Base-by-base conservation (phyloP, 2,888 invertebrate species). In the Alsophila aescularia region DNA sequence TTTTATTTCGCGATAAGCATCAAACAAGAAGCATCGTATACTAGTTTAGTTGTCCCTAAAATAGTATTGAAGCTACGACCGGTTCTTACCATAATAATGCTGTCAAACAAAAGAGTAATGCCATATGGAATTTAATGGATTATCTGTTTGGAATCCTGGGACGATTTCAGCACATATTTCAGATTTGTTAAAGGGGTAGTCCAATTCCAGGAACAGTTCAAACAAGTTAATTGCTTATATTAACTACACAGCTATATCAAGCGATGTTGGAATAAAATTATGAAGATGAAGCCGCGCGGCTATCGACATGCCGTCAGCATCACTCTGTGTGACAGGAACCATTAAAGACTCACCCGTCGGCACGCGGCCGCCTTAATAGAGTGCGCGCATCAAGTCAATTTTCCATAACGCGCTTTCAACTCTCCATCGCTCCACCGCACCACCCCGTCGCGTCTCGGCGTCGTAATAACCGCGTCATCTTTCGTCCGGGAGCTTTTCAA, bases 381-480 rank as follows among this genome's bases (percentile, higher is more conserved):
- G n/a, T n/a, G n/a, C n/a, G n/a, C n/a, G n/a, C n/a, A n/a, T n/a
- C n/a, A n/a, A n/a, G n/a, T n/a, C n/a, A n/a, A n/a, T n/a, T n/a
- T n/a, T n/a, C n/a, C n/a, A n/a, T n/a, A n/a, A n/a, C n/a, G n/a
- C n/a, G n/a, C n/a, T n/a, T n/a, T n/a, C 64, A 71, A 64, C 68
- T 63, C 62, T 43, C 52, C 37, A 42, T 41, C 37, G 45, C 18
- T 36, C n/a, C 41, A 27, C 41, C 41, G 16, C 36, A 36, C 36
- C 51, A 40, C 29, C 44, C 24, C 32, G 27, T 31, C 64, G 50
- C 52, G 51, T 59, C 60, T 52, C 51, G 52, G 59, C 60, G 53
- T 58, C 62, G 60, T 69, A 77, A 76, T n/a, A 59, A 73, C 72
- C 61, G 55, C 72, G 75, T 81, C 80, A 81, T 80, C 75, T 72